Evolutionary conservation across 2,797 vertebrate genomes (phyloP).

Genomic region (Acanthornis magna): DNA sequence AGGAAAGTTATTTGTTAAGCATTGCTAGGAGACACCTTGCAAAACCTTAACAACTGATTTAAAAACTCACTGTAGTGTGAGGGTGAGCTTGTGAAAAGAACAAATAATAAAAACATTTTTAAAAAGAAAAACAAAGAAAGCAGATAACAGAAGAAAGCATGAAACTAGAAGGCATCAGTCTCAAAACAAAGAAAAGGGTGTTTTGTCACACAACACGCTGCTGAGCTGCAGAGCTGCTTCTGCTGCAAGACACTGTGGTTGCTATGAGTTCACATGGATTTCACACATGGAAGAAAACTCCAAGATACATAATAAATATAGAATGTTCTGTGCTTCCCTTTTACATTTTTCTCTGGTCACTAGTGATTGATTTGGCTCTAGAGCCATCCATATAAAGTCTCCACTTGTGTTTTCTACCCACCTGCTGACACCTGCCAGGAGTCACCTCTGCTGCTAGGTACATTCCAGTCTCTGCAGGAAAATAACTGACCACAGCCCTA

Average conservation of each 20-base stretch:
- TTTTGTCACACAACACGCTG: background rate
- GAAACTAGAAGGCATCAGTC: background rate
- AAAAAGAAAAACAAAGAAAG: background rate
- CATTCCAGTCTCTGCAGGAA: background rate
- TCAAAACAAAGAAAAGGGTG: background rate
- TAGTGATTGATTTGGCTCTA: background rate
- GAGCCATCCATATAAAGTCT: background rate
- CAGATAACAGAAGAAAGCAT: background rate
- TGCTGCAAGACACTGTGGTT: background rate
- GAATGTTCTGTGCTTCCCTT: background rate
- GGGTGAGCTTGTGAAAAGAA: background rate
- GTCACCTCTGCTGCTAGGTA: background rate
- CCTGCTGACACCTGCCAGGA: background rate
- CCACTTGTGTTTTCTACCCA: background rate
- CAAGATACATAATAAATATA: background rate
- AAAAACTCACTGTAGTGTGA: background rate
- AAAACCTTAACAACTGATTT: background rate
- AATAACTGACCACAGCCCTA: background rate
- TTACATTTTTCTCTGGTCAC: background rate
- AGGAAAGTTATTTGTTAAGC: background rate
- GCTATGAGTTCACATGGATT: background rate
- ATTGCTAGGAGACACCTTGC: background rate
- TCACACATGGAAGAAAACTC: background rate
- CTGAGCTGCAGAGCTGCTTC: background rate
- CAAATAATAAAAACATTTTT: background rate